Percentiles rank a stretch among this genome's conserved stretches.
Evolutionary conservation across 2,888 invertebrate species (phyloP).

Genomic region (Atrina japonica): DNA sequence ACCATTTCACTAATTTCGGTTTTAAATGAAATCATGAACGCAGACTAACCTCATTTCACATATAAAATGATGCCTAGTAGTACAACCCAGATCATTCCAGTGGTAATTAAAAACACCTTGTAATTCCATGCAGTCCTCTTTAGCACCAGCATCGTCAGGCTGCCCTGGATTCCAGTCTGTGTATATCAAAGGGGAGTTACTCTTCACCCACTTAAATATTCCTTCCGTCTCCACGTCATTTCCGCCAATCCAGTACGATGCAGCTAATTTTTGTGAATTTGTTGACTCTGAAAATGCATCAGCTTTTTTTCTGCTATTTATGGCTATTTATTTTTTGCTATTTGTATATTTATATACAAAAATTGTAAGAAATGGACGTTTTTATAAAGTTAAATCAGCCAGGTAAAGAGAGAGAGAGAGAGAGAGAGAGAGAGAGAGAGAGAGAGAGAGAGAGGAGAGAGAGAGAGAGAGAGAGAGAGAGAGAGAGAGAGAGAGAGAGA

Average conservation of each 20-base stretch:
- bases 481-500: too few relatives aligned
- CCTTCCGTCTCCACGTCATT: conserved; percentile 27
- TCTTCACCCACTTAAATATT: conserved; percentile 15
- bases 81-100: conserved; percentile 26
- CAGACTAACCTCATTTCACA: conserved; percentile 17
- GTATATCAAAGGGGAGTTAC: neutral
- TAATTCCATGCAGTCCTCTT: conserved; percentile 20
- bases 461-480: too few relatives aligned
- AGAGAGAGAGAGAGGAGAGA: too few relatives aligned
- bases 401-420: too few relatives aligned
- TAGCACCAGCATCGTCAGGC: conserved; percentile 3
- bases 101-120: conserved; percentile 12
- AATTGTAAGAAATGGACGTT: too few relatives aligned
- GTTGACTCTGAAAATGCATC: too few relatives aligned
- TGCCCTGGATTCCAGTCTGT: conserved; percentile 29
- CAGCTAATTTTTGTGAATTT: neutral
- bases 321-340: too few relatives aligned
- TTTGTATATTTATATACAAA: too few relatives aligned
- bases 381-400: too few relatives aligned
- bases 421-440: too few relatives aligned
- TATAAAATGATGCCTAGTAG: conserved; percentile 5
- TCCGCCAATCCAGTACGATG: conserved; percentile 26
- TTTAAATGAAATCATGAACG: neutral
- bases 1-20: too few relatives aligned
- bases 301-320: too few relatives aligned